Base-by-base conservation (phyloP, 2,113 vertebrate genomes). In the Otolemur garnettii region DNA sequence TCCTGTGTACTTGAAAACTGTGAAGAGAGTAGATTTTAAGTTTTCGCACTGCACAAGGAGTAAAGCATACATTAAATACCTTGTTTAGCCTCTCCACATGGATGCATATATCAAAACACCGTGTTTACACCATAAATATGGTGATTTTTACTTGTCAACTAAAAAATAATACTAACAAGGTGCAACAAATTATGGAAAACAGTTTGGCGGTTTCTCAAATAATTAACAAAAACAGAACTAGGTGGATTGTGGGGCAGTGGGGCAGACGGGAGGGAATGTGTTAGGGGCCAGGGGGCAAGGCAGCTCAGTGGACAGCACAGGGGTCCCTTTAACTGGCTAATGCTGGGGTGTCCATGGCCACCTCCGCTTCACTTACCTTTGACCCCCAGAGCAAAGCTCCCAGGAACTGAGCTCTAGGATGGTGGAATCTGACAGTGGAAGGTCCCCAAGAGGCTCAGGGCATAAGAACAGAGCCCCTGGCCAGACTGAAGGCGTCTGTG, bases 301-400 rank as follows among this genome's bases (percentile, higher is more conserved):
- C 22, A 21, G 6, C 15, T 7, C 8, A 0, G 66, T 1, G 4
- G 35, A 12, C 66, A 21, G 53, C 1, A 0, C 18, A 38, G 21
- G 24, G 1, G 45, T 3, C 22, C 55, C 28, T 66, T 9, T 35
- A 64, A 2, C 81, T 79, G 62, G n/a, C 19, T 38, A 9, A 11
- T 42, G 17, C 35, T 8, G 26, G 18, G 30, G 4, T 38, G 21
- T 21, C 11, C 24, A 0, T 24, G 33, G 33, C 26, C 0, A 2
- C 45, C 4, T 5, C 5, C 28, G 10, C 45, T 50, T 50, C 4
- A 8, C 14, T 57, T 66, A 35, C 53, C 35, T 35, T 8, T 1
- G 66, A 4, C 22, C 4, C 3, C 53, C 69, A 53, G 50, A 86
- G 74, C 68, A 92, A 19, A 66, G 18, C 1, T 21, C 30, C 15